phyloP scores from a whole-genome alignment of 2,113 vertebrate genomes.

The Theristicus caerulescens region DNA sequence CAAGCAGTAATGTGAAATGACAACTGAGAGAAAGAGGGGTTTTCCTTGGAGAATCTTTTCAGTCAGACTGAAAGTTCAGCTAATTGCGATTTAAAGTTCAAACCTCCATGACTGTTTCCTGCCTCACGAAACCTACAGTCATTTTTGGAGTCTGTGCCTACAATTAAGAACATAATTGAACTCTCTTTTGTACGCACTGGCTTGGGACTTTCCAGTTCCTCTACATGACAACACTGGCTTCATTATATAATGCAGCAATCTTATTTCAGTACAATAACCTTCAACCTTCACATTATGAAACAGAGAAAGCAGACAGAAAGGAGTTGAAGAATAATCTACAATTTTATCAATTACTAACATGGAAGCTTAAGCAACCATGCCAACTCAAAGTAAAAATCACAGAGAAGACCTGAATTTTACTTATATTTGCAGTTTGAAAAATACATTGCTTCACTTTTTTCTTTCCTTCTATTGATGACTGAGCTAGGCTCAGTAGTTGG shows the following conservation, averaged over 20 bases:
- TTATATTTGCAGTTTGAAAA: not conserved
- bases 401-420: not conserved
- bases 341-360: not conserved
- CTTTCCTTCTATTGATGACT: not conserved
- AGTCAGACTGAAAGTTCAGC: slow-evolving; percentile 48
- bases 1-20: not conserved
- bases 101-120: slow-evolving; percentile 24
- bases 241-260: not conserved
- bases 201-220: slow-evolving; percentile 53
- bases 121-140: not conserved
- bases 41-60: slow-evolving; percentile 38
- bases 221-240: not conserved
- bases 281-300: not conserved
- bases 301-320: not conserved
- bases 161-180: slow-evolving; percentile 5
- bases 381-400: not conserved
- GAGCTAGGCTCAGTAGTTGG: not conserved
- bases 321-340: not conserved
- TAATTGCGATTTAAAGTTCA: slow-evolving; percentile 41
- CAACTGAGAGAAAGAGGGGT: not conserved
- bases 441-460: not conserved
- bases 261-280: not conserved
- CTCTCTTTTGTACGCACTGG: not conserved
- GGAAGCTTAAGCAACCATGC: not conserved
- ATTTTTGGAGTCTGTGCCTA: slow-evolving; percentile 11